phyloP scores from a whole-genome alignment of 2,113 vertebrate species.

The Mustela nigripes region DNA sequence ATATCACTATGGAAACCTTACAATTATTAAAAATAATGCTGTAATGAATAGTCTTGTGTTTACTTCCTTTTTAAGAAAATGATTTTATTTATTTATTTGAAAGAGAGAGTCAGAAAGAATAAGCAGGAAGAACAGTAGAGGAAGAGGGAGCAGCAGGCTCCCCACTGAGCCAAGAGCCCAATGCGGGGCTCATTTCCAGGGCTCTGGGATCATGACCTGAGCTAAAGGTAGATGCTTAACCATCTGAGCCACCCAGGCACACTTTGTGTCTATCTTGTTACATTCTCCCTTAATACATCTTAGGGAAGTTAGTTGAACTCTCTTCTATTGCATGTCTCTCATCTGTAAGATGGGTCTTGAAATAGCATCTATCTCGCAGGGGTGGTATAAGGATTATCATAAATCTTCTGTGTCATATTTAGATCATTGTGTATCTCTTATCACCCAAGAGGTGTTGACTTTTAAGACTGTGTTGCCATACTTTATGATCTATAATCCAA shows the following conservation, averaged over 20 bases:
- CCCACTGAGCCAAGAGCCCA: no score
- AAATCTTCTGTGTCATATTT: background rate
- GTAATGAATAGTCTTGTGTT: background rate
- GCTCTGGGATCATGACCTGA: no score
- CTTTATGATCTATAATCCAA: background rate
- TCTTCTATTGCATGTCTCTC: background rate
- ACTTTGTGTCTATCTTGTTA: background rate
- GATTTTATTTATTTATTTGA: no score
- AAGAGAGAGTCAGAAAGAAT: no score
- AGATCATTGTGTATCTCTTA: background rate
- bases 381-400: background rate
- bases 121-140: no score
- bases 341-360: background rate
- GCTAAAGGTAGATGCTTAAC: no score
- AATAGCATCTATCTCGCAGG: background rate
- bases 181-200: no score
- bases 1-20: background rate
- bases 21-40: background rate
- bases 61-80: no score
- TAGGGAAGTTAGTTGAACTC: background rate
- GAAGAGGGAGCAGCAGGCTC: no score
- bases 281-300: background rate
- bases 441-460: background rate
- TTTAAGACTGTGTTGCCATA: background rate
- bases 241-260: no score